These are phyloP conservation scores for Pipra filicauda DNA, from an alignment of 2,113 vertebrate species.

Conservation along the genomic window DNA sequence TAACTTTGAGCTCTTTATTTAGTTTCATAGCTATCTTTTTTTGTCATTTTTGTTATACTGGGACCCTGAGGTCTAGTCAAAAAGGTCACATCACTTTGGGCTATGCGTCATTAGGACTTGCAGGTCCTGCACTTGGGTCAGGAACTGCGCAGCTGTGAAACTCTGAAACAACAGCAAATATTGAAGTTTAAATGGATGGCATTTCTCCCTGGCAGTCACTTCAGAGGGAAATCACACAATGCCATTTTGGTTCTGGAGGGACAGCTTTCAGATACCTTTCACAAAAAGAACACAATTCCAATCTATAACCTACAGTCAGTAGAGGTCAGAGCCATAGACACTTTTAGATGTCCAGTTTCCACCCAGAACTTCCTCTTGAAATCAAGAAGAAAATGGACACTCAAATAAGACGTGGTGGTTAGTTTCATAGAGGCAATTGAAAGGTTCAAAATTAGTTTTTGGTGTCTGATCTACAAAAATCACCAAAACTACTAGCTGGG, in stretches of 20 bases:
- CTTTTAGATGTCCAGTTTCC: neutral
- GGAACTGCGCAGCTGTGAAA: neutral
- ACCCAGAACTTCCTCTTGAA: neutral
- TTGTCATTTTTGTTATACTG: neutral
- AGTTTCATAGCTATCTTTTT: neutral
- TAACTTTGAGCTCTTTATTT: slow-evolving; percentile 25
- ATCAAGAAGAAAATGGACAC: neutral
- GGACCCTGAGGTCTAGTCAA: neutral
- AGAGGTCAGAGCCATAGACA: neutral
- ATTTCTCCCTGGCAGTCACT: neutral
- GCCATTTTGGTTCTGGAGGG: neutral
- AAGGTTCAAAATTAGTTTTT: neutral
- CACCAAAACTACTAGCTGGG: neutral
- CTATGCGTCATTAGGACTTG: neutral
- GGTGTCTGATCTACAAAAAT: neutral
- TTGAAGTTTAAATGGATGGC: neutral
- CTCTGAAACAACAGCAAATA: neutral
- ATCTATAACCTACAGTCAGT: neutral
- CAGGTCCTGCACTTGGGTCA: neutral
- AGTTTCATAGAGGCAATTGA: neutral
- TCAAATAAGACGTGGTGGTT: neutral
- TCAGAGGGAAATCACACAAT: neutral
- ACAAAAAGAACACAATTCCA: neutral
- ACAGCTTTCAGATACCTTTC: neutral
- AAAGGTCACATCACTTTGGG: neutral